phyloP scores from a whole-genome alignment of 2,888 invertebrate species.

The Drosophila affinis region DNA sequence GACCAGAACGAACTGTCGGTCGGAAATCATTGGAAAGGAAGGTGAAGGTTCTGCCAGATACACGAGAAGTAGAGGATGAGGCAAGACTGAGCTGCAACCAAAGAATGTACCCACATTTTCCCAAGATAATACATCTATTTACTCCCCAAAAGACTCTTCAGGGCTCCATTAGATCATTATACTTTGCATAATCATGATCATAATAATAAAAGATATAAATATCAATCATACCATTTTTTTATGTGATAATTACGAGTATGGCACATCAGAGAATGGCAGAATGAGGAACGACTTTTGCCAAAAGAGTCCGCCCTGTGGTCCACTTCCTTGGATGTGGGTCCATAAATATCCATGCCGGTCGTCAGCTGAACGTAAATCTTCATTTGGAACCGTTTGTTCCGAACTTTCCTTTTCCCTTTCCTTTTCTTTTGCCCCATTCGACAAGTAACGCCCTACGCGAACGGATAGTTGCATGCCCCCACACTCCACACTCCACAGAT shows the following conservation, averaged over 20 bases:
- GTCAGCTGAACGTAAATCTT: conserved; percentile 57
- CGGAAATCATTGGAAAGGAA: conserved; percentile 2
- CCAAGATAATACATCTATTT: neutral
- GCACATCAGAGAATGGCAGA: too few relatives aligned
- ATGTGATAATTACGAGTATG: conserved; percentile 12
- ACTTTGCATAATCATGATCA: too few relatives aligned
- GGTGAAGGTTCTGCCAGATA: neutral
- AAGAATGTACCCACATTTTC: neutral
- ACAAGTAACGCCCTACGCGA: conserved; percentile 23
- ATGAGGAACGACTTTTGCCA: conserved; percentile 4
- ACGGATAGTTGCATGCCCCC: conserved; percentile 38
- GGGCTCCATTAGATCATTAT: too few relatives aligned
- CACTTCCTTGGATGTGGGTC: conserved; percentile 23
- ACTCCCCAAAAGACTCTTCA: too few relatives aligned
- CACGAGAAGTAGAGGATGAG: neutral
- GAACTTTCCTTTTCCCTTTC: conserved; percentile 34
- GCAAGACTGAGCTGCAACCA: neutral
- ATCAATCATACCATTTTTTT: conserved; percentile 5
- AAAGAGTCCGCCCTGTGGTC: conserved; percentile 27
- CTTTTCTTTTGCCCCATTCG: conserved; percentile 10
- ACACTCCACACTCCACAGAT: conserved; percentile 11
- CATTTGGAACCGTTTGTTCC: conserved; percentile 47
- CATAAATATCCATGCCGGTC: conserved; percentile 40
- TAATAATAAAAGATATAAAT: neutral
- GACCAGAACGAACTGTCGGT: conserved; percentile 10